Evolutionary conservation across 92 coral and sea anemone genomes (phyloP).

Genomic region (Zoanthus solanderi): DNA sequence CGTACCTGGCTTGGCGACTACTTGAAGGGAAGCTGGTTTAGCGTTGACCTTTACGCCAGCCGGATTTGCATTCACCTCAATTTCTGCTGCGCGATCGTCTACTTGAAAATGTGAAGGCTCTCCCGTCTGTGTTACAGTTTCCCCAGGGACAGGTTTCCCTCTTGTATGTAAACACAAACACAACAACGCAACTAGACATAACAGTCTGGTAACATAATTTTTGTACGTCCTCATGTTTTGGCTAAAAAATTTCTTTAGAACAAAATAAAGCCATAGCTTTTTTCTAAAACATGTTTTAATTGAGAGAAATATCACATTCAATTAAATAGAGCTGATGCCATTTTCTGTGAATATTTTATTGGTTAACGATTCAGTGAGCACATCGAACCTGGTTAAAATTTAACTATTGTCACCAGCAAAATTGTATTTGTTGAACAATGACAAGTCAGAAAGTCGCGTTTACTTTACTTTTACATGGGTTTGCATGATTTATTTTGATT

Average conservation of each 20-base stretch:
- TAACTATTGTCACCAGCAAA: constrained; percentile 15
- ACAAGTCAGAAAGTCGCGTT: too few relatives aligned
- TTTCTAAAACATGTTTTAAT: constrained; percentile 7
- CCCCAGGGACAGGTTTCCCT: constrained; percentile 44
- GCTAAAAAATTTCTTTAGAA: neutral
- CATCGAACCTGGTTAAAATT: constrained; percentile 33
- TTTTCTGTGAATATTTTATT: constrained; percentile 1
- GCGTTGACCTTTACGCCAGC: constrained; percentile 99
- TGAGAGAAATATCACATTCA: constrained; percentile 2
- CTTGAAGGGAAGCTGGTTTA: constrained; percentile 98
- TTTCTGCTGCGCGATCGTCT: constrained; percentile 98
- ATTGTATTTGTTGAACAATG: neutral
- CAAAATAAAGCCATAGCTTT: neutral
- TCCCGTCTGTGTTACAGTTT: constrained; percentile 87
- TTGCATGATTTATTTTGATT: too few relatives aligned
- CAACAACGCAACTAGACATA: constrained; percentile 14
- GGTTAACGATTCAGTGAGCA: constrained; percentile 18
- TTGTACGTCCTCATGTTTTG: constrained; percentile 35
- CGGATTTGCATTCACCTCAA: constrained; percentile 98
- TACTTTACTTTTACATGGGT: too few relatives aligned
- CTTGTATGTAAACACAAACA: constrained; percentile 15
- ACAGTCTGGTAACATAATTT: neutral
- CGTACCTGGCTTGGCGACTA: constrained; percentile 96
- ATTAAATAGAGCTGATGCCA: constrained; percentile 38
- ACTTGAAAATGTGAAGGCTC: constrained; percentile 99